Base-by-base conservation (phyloP, 2,888 invertebrate species). In the Yponomeuta plumbellus region DNA sequence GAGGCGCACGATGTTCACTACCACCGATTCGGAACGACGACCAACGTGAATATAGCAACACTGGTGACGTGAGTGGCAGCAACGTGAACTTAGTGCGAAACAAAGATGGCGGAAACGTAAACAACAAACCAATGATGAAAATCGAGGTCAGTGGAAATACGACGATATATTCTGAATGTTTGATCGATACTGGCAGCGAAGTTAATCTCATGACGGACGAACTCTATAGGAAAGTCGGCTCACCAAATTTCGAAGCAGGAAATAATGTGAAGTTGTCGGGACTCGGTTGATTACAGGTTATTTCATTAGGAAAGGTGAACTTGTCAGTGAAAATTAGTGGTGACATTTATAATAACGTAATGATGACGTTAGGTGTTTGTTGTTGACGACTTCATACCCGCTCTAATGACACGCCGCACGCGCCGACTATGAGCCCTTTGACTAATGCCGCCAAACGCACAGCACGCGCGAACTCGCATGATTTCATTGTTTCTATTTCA, bases 261-360 rank as follows among this genome's bases (percentile, higher is more conserved):
- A 21, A 23, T 34, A 34, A 34, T 17, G 11, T 34, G 17, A 34
- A 17, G n/a, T 34, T 62, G n/a, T 34, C 39, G 17, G 62, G 39
- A 39, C 39, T 62, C 26, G 39, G 39, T 13, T 20, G 20, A 10
- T 26, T 22, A 22, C 56, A 56, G 20, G 65, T 26, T 23, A 22
- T n/a, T 57, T 23, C 26, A n/a, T 11, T 26, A 23, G 58, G 58
- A 22, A 17, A 57, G 57, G 17, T 65, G 21, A 56, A 17, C 20
- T n/a, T 21, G 17, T 17, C 23, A 1, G 65, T 65, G 65, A 22
- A 17, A 17, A 65, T 65, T 65, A 57, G 57, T 65, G 20, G n/a
- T 21, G n/a, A 65, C 13, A 13, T n/a, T 34, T 65, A 57, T 57
- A 57, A 57, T 64, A 61, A 11, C 69, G 69, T 21, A 59, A 69